Evolutionary conservation across 1,140 invertebrate species (phyloP).

Genomic region (Coelopa frigida): DNA sequence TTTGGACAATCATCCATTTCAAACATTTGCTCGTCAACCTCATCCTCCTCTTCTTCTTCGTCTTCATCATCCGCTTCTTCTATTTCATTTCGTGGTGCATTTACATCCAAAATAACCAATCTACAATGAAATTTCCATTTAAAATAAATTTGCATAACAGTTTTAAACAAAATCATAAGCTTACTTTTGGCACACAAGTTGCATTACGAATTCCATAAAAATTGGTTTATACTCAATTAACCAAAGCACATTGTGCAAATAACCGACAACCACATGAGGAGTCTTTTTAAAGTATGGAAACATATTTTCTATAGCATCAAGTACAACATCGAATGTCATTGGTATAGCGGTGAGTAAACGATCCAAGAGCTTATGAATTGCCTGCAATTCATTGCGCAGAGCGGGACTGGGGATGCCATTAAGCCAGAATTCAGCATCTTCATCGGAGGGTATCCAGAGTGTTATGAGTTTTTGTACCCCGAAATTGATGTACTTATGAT

Average conservation of each 20-base stretch:
- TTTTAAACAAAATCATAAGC: constrained; percentile 14
- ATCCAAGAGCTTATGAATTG: constrained; percentile 28
- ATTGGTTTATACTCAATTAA: constrained; percentile 57
- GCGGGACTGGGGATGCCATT: constrained; percentile 43
- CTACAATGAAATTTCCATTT: constrained; percentile 43
- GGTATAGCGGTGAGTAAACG: constrained; percentile 36
- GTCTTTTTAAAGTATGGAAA: constrained; percentile 61
- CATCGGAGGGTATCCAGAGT: constrained; percentile 47
- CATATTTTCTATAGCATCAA: constrained; percentile 23
- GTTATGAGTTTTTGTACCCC: constrained; percentile 52
- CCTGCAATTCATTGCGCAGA: constrained; percentile 20
- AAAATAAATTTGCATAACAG: constrained; percentile 32
- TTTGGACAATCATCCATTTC: constrained; percentile 43
- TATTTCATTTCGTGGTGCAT: constrained; percentile 52
- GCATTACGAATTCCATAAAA: constrained; percentile 53
- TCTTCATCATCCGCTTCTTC: constrained; percentile 42
- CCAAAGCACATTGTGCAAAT: constrained; percentile 57
- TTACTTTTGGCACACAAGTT: constrained; percentile 61
- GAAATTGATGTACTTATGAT: constrained; percentile 54
- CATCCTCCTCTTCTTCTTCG: constrained; percentile 39
- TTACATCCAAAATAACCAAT: constrained; percentile 61
- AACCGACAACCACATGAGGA: constrained; percentile 52
- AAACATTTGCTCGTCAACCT: constrained; percentile 46
- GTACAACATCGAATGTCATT: constrained; percentile 28
- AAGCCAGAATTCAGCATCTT: constrained; percentile 21